phyloP scores from a whole-genome alignment of 2,113 vertebrate genomes.

The Corvus moneduloides region DNA sequence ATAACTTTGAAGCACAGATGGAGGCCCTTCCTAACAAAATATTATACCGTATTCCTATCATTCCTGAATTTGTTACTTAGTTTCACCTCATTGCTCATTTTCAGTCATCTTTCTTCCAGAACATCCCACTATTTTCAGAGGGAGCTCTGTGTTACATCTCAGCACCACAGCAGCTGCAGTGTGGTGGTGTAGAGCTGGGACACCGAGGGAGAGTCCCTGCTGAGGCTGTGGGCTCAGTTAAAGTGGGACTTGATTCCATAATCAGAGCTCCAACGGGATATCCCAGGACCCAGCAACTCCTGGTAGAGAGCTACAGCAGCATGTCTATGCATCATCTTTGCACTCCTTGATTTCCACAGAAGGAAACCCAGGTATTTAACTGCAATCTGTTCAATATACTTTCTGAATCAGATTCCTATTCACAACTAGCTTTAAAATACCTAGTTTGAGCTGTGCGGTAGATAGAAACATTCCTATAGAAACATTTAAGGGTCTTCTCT shows the following conservation, averaged over 20 bases:
- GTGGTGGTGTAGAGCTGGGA: neutral
- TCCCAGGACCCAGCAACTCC: neutral
- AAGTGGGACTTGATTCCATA: neutral
- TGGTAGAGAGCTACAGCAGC: neutral
- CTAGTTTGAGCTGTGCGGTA: neutral
- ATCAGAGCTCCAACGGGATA: neutral
- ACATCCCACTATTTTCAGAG: accelerated
- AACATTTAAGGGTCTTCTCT: neutral
- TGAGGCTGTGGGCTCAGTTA: accelerated
- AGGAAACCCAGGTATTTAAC: neutral
- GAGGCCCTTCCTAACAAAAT: neutral
- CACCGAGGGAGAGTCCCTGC: no score
- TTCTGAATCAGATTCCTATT: neutral
- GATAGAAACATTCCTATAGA: neutral
- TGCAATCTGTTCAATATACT: neutral
- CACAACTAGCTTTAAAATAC: neutral
- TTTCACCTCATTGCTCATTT: neutral
- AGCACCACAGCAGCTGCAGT: neutral
- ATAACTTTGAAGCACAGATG: neutral
- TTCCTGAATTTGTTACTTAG: neutral
- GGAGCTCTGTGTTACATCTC: no score
- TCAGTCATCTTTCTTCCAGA: neutral
- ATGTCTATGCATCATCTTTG: neutral
- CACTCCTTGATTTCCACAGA: accelerated
- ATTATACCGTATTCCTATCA: neutral